A percentile compares a stretch with the other conserved stretches of the same genome.
Conservation (phyloP, 2,113 vertebrate species). For the Myodes glareolus region DNA sequence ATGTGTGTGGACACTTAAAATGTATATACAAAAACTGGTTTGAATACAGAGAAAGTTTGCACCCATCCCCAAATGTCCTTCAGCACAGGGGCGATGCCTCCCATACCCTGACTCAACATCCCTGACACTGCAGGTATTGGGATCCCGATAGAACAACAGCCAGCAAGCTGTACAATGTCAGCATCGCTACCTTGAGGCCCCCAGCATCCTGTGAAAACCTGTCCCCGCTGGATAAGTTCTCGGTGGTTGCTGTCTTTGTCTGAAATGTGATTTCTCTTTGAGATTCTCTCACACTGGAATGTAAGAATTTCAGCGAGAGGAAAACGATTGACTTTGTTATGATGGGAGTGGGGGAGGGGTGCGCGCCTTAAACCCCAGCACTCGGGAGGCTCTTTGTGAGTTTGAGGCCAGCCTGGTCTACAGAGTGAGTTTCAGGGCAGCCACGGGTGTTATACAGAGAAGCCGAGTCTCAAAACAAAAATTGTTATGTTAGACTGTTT, state of each 20-base stretch:
- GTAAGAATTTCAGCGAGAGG: neutral
- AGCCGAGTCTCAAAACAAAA: neutral
- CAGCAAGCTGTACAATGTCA: neutral
- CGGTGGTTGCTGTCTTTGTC: neutral
- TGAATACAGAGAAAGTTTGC: neutral
- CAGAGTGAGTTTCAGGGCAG: neutral
- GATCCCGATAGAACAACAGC: neutral
- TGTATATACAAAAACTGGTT: neutral
- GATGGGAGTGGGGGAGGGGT: too few relatives aligned
- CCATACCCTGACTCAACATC: neutral
- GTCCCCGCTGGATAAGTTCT: neutral
- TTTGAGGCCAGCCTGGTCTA: neutral
- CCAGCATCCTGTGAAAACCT: neutral
- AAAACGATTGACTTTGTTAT: neutral
- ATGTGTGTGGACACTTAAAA: neutral
- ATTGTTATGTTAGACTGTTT: neutral
- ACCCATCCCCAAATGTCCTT: neutral
- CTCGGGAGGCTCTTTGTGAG: neutral
- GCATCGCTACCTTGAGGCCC: neutral
- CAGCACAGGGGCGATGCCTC: neutral
- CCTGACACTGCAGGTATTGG: neutral
- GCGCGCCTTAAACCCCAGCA: neutral
- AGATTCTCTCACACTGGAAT: neutral
- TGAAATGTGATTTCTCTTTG: slow-evolving; percentile 9
- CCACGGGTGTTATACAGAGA: too few relatives aligned